Percentiles rank a stretch among this genome's conserved stretches.
These are phyloP conservation scores for Rhea pennata DNA, from an alignment of 2,113 vertebrate species.

Conservation along the genomic window DNA sequence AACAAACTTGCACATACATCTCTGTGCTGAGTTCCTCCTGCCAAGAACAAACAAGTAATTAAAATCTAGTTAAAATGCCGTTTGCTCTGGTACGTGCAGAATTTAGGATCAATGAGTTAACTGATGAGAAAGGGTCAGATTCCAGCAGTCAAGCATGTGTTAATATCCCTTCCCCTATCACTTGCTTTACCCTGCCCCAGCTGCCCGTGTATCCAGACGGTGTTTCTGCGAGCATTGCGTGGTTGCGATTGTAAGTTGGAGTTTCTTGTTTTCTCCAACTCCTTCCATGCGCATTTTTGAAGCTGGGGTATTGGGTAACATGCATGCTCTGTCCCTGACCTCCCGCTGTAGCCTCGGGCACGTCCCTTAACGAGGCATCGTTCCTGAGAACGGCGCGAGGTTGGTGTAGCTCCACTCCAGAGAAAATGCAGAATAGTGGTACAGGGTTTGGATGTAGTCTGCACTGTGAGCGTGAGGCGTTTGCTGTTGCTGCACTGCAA, in stretches of 20 bases:
- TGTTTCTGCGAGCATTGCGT: not conserved
- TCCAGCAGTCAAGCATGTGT: not conserved
- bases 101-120: not conserved
- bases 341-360: not conserved
- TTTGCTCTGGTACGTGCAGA: not conserved
- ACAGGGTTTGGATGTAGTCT: not conserved
- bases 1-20: not conserved
- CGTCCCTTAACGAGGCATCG: not conserved
- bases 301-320: not conserved
- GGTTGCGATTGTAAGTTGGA: fast-evolving
- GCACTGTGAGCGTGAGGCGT: not conserved
- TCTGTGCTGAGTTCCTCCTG: conserved; percentile 33
- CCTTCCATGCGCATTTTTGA: not conserved
- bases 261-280: not conserved
- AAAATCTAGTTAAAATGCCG: conserved; percentile 37
- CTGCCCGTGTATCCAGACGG: not conserved
- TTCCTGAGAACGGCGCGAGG: not conserved
- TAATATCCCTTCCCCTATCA: not conserved
- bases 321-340: not conserved
- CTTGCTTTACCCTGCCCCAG: not conserved
- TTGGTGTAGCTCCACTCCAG: not conserved
- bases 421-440: not conserved
- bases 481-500: not conserved
- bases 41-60: conserved; percentile 58
- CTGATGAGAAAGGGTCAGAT: not conserved